Base-by-base conservation (phyloP, 2,113 vertebrate species). In the Diadophis punctatus region DNA sequence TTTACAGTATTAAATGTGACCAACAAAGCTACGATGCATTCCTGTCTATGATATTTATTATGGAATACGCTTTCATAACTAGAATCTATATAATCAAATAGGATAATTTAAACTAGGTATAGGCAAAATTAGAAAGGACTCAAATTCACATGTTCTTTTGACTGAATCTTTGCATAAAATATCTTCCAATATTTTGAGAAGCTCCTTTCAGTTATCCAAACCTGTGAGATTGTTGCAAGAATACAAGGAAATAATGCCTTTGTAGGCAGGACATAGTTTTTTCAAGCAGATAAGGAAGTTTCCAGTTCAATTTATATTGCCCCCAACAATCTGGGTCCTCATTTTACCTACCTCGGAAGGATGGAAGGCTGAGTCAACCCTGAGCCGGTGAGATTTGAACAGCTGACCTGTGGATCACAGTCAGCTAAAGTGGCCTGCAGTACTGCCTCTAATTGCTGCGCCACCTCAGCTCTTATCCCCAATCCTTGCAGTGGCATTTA, bases 401-500 rank as follows among this genome's bases (percentile, higher is more conserved):
- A n/a, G n/a, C n/a, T n/a, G n/a, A n/a, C n/a, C n/a, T n/a, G n/a
- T n/a, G n/a, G n/a, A n/a, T n/a, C n/a, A n/a, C n/a, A n/a, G n/a
- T n/a, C n/a, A n/a, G n/a, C n/a, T n/a, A n/a, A n/a, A n/a, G n/a
- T n/a, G n/a, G n/a, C n/a, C n/a, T n/a, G n/a, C n/a, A n/a, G n/a
- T n/a, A n/a, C n/a, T n/a, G n/a, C n/a, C n/a, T n/a, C n/a, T n/a
- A n/a, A n/a, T n/a, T n/a, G n/a, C n/a, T n/a, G n/a, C n/a, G n/a
- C n/a, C n/a, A n/a, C n/a, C n/a, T n/a, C n/a, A n/a, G n/a, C n/a
- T n/a, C n/a, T 51, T 8, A 91, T 87, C 94, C 93, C 94, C 93
- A 90, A 60, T 90, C 93, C 95, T 93, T 93, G 95, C 98, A 99
- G 98, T 99, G 98, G 98, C 98, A 99, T 98, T 98, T 99, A 98